These are phyloP conservation scores for Siniperca knerii DNA, from an alignment of 2,113 vertebrate genomes.

Conservation along the genomic window DNA sequence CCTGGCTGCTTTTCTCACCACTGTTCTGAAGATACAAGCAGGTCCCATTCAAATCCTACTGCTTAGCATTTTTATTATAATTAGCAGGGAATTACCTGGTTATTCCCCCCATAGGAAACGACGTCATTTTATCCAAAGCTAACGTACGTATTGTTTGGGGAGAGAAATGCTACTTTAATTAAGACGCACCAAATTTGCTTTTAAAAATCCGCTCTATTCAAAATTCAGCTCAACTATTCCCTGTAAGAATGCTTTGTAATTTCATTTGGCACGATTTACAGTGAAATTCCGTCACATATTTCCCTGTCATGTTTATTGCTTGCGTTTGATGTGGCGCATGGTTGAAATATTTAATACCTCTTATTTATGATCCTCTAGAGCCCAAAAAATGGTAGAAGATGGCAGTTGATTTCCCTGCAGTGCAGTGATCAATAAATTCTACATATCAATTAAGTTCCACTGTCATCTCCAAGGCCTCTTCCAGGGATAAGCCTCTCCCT, in stretches of 20 bases:
- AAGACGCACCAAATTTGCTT: conserved; percentile 35
- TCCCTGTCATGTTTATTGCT: conserved; percentile 62
- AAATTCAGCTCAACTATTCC: conserved; percentile 16
- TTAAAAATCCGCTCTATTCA: conserved; percentile 8
- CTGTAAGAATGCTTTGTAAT: conserved; percentile 28
- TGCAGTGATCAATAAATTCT: conserved; percentile 83
- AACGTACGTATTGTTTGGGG: conserved; percentile 27
- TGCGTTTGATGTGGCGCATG: conserved; percentile 41
- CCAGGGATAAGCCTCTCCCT: conserved; percentile 41
- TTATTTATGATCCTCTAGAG: conserved; percentile 60
- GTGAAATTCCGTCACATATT: conserved; percentile 48
- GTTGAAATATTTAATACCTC: conserved; percentile 65
- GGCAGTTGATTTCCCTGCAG: conserved; percentile 76
- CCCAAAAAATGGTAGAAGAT: conserved; percentile 71
- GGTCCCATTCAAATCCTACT: conserved; percentile 63
- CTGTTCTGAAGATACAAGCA: conserved; percentile 63
- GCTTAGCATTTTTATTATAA: conserved; percentile 71
- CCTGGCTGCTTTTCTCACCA: conserved; percentile 54
- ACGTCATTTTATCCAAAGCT: conserved; percentile 45
- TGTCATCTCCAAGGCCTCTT: conserved; percentile 76
- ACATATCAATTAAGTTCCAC: conserved; percentile 82
- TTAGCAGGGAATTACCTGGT: conserved; percentile 72
- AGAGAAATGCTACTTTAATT: conserved; percentile 34
- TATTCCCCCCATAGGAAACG: conserved; percentile 45
- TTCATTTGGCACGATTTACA: conserved; percentile 64